Percentiles rank a stretch among this genome's conserved stretches.
Conservation (phyloP, 2,113 vertebrate species). For the Bos indicus region DNA sequence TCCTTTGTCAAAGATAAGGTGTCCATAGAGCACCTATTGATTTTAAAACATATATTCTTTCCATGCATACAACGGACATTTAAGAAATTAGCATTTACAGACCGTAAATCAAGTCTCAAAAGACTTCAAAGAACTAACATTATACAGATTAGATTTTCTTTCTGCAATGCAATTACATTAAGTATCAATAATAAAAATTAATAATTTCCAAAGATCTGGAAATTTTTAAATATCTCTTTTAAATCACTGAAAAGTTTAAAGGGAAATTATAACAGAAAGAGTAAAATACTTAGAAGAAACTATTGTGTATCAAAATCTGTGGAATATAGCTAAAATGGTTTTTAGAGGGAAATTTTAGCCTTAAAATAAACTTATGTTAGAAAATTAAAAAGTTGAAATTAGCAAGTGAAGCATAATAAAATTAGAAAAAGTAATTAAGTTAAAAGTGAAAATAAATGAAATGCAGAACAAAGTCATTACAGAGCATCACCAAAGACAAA, state of each 20-base stretch:
- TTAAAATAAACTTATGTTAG: not conserved
- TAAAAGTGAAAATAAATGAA: constrained; percentile 8
- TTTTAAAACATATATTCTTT: not conserved
- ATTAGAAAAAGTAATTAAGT: not conserved
- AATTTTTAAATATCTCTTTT: not conserved
- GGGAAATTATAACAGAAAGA: not conserved
- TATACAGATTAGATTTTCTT: not conserved
- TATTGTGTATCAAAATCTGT: not conserved
- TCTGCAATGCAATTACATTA: not conserved
- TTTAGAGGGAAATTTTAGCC: not conserved
- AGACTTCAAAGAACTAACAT: not conserved
- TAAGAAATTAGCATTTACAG: not conserved
- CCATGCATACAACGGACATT: not conserved
- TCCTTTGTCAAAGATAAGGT: not conserved
- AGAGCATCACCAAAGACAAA: not conserved
- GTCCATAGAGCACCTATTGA: not conserved
- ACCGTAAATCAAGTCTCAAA: not conserved
- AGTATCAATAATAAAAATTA: not conserved
- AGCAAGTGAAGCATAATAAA: not conserved
- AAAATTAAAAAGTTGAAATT: not conserved
- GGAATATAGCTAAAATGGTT: not conserved
- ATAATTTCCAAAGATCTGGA: not conserved
- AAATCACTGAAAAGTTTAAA: not conserved
- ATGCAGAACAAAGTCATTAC: not conserved
- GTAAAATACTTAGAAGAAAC: not conserved